A percentile compares a stretch with the other conserved stretches of the same genome.
Evolutionary conservation across 1,140 invertebrate species (phyloP).

Genomic region (Pseudomyrmex flavicornis): DNA sequence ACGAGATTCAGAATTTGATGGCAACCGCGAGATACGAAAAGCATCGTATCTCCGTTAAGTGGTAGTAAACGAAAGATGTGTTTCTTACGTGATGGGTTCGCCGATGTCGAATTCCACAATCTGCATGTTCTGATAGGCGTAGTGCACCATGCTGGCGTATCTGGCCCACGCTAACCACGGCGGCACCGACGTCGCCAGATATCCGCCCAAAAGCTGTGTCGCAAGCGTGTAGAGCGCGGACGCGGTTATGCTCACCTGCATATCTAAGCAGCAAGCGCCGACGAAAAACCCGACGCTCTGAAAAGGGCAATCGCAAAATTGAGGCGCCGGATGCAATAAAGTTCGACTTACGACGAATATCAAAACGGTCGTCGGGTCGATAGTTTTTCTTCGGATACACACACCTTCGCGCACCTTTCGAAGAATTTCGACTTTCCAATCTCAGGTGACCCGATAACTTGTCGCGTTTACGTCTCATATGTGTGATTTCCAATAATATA

Average conservation of each 20-base stretch:
- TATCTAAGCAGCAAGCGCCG: constrained; percentile 92
- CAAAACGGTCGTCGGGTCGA: neutral
- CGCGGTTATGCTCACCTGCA: constrained; percentile 92
- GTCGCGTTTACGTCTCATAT: neutral
- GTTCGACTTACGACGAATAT: neutral
- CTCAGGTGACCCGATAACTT: neutral
- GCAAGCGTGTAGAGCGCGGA: constrained; percentile 92
- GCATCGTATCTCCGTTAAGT: too few relatives aligned
- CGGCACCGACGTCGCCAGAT: constrained; percentile 92
- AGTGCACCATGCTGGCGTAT: constrained; percentile 93
- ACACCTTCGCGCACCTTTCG: neutral
- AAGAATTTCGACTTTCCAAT: neutral
- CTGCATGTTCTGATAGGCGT: constrained; percentile 95
- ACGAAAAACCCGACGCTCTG: constrained; percentile 94
- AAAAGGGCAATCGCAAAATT: constrained; percentile 16
- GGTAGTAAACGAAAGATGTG: constrained; percentile 53
- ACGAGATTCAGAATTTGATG: too few relatives aligned
- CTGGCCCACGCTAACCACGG: constrained; percentile 92
- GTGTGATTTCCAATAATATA: neutral
- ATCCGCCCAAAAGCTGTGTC: constrained; percentile 93
- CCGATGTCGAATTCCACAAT: constrained; percentile 93
- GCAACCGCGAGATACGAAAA: too few relatives aligned
- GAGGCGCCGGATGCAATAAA: neutral
- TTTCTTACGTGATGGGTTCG: constrained; percentile 88
- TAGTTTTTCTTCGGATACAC: neutral